A percentile compares a stretch with the other conserved stretches of the same genome.
Conservation (phyloP, 2,113 vertebrate species). For the Ahaetulla prasina region DNA sequence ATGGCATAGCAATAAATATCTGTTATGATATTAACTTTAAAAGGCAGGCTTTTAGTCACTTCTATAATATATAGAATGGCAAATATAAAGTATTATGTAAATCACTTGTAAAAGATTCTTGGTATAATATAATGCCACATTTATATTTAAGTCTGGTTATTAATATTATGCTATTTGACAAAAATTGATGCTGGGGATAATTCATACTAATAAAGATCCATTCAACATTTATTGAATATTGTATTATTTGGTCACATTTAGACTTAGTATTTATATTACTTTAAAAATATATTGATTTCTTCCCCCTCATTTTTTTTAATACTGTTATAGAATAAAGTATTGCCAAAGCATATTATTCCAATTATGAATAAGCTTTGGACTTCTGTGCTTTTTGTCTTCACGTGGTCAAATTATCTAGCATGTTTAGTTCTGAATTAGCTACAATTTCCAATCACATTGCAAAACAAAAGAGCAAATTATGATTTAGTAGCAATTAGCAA, state of each 20-base stretch:
- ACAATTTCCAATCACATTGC: neutral
- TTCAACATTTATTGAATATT: neutral
- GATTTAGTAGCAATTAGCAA: neutral
- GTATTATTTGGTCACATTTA: constrained; percentile 2
- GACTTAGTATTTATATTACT: neutral
- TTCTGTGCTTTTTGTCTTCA: too few relatives aligned
- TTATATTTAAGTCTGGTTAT: neutral
- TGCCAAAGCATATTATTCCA: neutral
- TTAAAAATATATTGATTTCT: neutral
- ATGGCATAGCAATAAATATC: neutral
- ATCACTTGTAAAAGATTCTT: neutral
- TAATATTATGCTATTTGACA: neutral
- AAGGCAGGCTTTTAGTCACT: neutral
- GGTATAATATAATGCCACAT: neutral
- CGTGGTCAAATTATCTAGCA: neutral
- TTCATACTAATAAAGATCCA: neutral
- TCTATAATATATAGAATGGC: neutral
- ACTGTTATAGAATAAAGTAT: neutral
- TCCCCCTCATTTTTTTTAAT: neutral
- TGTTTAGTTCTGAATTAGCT: neutral
- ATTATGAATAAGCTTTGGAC: neutral
- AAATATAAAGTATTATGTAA: neutral
- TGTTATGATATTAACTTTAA: neutral
- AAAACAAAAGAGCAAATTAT: neutral
- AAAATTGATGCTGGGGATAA: neutral